A percentile compares a stretch with the other conserved stretches of the same genome.
These are phyloP conservation scores for Tursiops truncatus DNA, from an alignment of 2,113 vertebrate species.

Conservation along the genomic window DNA sequence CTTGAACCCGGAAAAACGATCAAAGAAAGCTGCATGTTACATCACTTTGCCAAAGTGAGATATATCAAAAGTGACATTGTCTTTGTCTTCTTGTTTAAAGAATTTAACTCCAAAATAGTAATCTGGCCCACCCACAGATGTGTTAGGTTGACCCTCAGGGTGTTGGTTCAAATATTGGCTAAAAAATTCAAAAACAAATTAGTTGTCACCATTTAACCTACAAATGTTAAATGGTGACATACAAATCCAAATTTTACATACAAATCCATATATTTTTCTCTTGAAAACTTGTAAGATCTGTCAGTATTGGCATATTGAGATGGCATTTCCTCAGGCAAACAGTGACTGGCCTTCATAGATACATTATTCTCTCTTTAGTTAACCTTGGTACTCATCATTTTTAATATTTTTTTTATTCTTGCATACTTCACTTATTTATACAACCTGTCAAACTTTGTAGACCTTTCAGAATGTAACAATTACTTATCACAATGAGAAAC, in stretches of 20 bases:
- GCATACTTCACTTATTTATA: background rate
- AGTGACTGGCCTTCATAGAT: background rate
- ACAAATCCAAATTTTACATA: background rate
- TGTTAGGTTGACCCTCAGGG: background rate
- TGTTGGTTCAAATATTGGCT: background rate
- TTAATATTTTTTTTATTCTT: background rate
- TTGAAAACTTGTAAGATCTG: background rate
- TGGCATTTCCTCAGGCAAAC: background rate
- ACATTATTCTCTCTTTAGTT: background rate
- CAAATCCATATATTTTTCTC: background rate
- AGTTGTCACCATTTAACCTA: background rate
- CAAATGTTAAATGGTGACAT: no score
- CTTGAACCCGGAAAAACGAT: slow-evolving; percentile 62
- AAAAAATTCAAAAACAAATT: background rate
- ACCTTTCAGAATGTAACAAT: background rate
- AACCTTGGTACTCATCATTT: background rate
- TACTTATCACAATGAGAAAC: background rate
- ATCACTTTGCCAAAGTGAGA: slow-evolving; percentile 43
- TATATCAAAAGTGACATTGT: background rate
- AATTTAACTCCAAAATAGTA: background rate
- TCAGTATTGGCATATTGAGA: background rate
- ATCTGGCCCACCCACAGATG: background rate
- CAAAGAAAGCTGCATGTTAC: slow-evolving; percentile 60
- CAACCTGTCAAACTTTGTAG: background rate
- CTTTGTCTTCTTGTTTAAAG: background rate